These are phyloP conservation scores for Fulica atra DNA, from an alignment of 2,113 vertebrate species.

Conservation along the genomic window DNA sequence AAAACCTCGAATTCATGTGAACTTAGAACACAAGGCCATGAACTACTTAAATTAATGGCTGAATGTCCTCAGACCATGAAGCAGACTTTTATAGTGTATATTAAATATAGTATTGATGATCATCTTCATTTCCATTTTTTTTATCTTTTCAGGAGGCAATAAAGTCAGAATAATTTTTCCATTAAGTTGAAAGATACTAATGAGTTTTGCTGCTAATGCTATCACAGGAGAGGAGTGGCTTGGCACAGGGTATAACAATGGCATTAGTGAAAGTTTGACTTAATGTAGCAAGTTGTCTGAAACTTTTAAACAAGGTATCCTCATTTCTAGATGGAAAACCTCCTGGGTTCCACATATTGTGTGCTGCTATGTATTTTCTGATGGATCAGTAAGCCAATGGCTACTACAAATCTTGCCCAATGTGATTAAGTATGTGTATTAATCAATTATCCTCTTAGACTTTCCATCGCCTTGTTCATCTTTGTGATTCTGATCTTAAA, in stretches of 20 bases:
- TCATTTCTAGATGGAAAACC: neutral
- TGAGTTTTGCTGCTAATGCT: neutral
- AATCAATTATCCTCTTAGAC: neutral
- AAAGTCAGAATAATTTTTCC: neutral
- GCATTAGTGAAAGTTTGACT: accelerated
- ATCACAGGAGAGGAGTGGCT: neutral
- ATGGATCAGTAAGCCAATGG: neutral
- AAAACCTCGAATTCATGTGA: neutral
- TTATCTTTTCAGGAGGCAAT: neutral
- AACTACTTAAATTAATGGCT: neutral
- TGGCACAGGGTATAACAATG: neutral
- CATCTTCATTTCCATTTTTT: neutral
- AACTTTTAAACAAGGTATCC: neutral
- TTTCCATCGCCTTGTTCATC: neutral
- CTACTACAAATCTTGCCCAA: neutral
- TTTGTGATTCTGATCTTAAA: neutral
- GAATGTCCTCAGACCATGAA: neutral
- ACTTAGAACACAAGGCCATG: neutral
- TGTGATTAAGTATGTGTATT: neutral
- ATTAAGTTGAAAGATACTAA: neutral
- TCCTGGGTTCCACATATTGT: neutral
- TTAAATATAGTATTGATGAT: neutral
- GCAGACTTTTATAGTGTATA: neutral
- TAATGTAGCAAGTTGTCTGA: neutral
- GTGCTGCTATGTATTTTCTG: neutral